These are phyloP conservation scores for Drosophila meridionalis DNA, from an alignment of 2,888 invertebrate genomes.

Conservation along the genomic window DNA sequence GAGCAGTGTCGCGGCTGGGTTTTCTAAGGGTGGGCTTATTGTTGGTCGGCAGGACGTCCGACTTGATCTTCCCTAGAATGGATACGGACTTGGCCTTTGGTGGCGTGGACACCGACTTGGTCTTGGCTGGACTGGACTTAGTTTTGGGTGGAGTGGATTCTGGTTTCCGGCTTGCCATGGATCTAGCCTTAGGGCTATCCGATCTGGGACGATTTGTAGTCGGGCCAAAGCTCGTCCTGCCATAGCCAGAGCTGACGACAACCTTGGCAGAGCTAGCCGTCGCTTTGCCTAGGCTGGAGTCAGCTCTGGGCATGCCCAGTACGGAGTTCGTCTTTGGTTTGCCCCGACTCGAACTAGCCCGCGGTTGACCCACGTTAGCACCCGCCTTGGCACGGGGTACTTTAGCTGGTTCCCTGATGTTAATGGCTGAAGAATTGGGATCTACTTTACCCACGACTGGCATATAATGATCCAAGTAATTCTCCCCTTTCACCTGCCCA, in stretches of 20 bases:
- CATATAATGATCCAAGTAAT: slow-evolving; percentile 77
- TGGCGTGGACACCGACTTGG: neutral
- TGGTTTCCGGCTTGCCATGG: neutral
- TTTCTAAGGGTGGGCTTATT: neutral
- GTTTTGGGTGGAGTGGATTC: neutral
- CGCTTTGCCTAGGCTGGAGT: neutral
- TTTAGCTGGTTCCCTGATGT: slow-evolving; percentile 44
- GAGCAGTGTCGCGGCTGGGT: neutral
- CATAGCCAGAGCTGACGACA: slow-evolving; percentile 3
- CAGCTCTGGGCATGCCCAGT: slow-evolving; percentile 1
- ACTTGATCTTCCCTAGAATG: neutral
- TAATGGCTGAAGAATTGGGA: slow-evolving; percentile 44
- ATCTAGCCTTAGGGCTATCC: neutral
- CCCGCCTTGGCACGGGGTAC: slow-evolving; percentile 25
- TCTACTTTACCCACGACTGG: slow-evolving; percentile 52
- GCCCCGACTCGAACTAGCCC: slow-evolving; percentile 2
- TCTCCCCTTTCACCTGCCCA: slow-evolving; percentile 82
- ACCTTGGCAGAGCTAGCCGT: neutral
- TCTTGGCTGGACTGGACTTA: neutral
- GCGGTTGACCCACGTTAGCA: neutral
- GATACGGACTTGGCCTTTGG: neutral
- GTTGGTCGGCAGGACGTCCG: neutral
- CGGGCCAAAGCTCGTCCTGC: neutral
- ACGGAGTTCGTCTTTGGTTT: slow-evolving; percentile 17
- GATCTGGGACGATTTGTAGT: neutral